Percentiles rank a stretch among this genome's conserved stretches.
These are phyloP conservation scores for Mya arenaria DNA, from an alignment of 1,140 invertebrate species.

Conservation along the genomic window DNA sequence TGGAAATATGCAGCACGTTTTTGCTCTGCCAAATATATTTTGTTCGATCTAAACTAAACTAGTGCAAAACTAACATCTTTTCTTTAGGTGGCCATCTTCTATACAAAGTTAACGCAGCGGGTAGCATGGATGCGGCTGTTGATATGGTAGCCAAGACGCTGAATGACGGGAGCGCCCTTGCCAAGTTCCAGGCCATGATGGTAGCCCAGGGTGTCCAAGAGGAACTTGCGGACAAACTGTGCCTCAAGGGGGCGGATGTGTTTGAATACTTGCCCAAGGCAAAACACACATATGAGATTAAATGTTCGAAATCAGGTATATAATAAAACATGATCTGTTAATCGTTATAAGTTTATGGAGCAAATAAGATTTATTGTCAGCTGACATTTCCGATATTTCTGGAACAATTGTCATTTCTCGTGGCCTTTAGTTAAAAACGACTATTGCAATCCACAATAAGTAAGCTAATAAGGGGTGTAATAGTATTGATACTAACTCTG, in stretches of 20 bases:
- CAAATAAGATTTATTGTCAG: no score
- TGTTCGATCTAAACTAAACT: no score
- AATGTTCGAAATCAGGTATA: constrained; percentile 62
- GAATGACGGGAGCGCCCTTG: constrained; percentile 81
- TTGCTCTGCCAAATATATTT: no score
- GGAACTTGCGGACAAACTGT: constrained; percentile 79
- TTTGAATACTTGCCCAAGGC: constrained; percentile 79
- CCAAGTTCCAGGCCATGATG: constrained; percentile 82
- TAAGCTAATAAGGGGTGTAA: no score
- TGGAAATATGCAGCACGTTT: no score
- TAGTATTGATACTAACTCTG: no score
- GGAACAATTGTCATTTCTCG: no score
- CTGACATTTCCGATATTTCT: no score
- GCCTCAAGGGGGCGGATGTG: constrained; percentile 65
- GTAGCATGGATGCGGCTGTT: constrained; percentile 74
- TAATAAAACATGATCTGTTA: no score
- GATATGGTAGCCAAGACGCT: constrained; percentile 76
- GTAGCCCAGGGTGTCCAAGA: constrained; percentile 81
- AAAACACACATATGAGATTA: constrained; percentile 70
- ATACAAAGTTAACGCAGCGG: constrained; percentile 69
- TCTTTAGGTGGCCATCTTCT: constrained; percentile 82
- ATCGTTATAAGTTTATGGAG: no score
- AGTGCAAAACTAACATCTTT: neutral
- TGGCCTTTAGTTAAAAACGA: no score
- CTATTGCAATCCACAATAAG: no score